These are phyloP conservation scores for Corythaeola cristata DNA, from an alignment of 2,113 vertebrate species.

Conservation along the genomic window DNA sequence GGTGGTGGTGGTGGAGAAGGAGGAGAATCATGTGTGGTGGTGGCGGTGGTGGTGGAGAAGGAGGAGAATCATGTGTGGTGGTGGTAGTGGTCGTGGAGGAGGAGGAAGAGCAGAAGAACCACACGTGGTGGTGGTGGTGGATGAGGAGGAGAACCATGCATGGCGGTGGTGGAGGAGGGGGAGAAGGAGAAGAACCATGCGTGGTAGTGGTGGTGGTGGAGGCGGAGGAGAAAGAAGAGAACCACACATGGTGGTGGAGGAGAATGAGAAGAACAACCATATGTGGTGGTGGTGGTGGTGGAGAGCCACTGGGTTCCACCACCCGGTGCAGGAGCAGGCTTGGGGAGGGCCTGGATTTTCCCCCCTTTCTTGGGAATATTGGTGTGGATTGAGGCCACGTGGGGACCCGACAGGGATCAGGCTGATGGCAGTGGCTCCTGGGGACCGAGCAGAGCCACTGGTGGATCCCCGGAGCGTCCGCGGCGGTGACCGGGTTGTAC, in stretches of 20 bases:
- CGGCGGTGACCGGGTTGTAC: background rate
- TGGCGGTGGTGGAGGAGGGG: background rate
- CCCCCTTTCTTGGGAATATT: too few relatives aligned
- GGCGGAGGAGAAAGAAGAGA: too few relatives aligned
- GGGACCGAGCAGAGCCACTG: too few relatives aligned
- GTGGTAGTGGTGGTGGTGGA: background rate
- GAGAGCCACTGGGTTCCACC: background rate
- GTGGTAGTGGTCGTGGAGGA: background rate
- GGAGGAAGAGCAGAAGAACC: background rate
- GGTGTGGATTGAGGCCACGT: fast-evolving
- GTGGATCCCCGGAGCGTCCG: fast-evolving
- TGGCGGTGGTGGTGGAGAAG: background rate
- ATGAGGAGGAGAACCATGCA: background rate
- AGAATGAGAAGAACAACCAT: background rate
- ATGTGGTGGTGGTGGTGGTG: background rate
- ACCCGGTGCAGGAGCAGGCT: background rate
- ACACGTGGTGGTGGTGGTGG: background rate
- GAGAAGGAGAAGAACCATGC: background rate
- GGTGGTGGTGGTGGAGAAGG: too few relatives aligned
- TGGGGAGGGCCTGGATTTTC: too few relatives aligned
- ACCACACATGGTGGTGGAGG: background rate
- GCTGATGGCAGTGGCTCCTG: too few relatives aligned
- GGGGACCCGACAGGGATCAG: background rate
- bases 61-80: background rate
- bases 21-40: background rate